Conservation (phyloP, 2,888 invertebrate genomes). For the Lomographa bimaculata region DNA sequence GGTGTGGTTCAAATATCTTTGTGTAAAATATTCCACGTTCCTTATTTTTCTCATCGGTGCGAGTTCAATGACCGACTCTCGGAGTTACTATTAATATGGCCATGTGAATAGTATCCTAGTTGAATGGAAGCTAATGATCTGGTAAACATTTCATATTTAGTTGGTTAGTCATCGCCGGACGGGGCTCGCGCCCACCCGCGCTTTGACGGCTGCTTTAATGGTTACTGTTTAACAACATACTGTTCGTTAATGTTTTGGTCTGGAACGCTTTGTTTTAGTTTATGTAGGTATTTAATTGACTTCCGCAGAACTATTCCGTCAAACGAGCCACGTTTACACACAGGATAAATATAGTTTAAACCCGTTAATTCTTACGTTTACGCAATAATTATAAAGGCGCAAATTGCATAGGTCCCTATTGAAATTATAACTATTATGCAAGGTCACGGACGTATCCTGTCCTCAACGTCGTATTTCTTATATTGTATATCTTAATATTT, state of each 20-base stretch:
- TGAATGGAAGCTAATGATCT: constrained; percentile 36
- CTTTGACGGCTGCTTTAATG: constrained; percentile 56
- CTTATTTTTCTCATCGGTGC: constrained; percentile 25
- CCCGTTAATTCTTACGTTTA: too few relatives aligned
- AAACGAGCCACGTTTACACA: too few relatives aligned
- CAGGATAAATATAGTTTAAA: too few relatives aligned
- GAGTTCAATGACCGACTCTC: constrained; percentile 59
- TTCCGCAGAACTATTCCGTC: too few relatives aligned
- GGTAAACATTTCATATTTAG: constrained; percentile 40
- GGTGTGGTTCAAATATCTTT: constrained; percentile 7
- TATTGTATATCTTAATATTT: too few relatives aligned
- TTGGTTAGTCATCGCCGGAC: constrained; percentile 34
- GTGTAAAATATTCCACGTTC: constrained; percentile 17
- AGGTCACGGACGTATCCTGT: too few relatives aligned
- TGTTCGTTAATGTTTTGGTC: constrained; percentile 36
- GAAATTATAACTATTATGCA: too few relatives aligned
- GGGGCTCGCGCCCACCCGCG: constrained; percentile 48
- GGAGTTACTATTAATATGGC: constrained; percentile 49
- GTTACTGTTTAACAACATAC: constrained; percentile 39
- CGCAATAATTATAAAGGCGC: too few relatives aligned
- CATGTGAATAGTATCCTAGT: constrained; percentile 40
- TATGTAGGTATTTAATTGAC: too few relatives aligned
- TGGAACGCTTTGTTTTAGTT: constrained; percentile 34
- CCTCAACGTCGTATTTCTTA: too few relatives aligned
- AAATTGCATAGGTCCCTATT: too few relatives aligned